phyloP scores from a whole-genome alignment of 2,888 invertebrate genomes.

The Esperia sulphurella region DNA sequence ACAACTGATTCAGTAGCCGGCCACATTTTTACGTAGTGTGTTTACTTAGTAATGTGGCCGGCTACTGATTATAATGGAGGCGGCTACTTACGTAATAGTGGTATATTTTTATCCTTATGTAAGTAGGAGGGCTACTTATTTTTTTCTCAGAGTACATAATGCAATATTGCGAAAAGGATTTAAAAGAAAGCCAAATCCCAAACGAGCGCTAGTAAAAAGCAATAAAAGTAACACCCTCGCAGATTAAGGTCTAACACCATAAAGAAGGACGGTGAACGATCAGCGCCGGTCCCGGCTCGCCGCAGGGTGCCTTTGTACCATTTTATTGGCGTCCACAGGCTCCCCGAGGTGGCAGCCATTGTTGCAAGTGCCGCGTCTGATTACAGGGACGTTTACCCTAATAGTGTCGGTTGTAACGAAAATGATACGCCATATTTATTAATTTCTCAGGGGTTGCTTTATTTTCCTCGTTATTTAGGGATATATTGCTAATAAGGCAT shows the following conservation, averaged over 20 bases:
- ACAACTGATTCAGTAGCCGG: too few relatives aligned
- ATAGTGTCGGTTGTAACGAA: slow-evolving; percentile 14
- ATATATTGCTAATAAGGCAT: too few relatives aligned
- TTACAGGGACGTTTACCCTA: slow-evolving; percentile 37
- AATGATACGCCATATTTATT: slow-evolving; percentile 54
- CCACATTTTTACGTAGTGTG: too few relatives aligned
- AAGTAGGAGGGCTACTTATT: too few relatives aligned
- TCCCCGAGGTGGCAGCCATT: slow-evolving; percentile 44
- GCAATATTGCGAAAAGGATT: slow-evolving; percentile 12
- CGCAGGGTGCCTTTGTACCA: slow-evolving; percentile 55
- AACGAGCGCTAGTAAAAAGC: slow-evolving; percentile 38
- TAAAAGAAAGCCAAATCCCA: slow-evolving; percentile 11
- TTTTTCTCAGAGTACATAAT: too few relatives aligned
- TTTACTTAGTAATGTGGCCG: too few relatives aligned
- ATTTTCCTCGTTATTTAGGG: too few relatives aligned
- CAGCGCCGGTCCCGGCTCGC: slow-evolving; percentile 22
- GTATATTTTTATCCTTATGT: too few relatives aligned
- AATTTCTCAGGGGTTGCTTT: slow-evolving; percentile 29
- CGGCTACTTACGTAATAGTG: too few relatives aligned
- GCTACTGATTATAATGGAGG: too few relatives aligned
- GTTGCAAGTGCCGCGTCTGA: slow-evolving; percentile 31
- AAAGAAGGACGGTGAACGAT: slow-evolving; percentile 33
- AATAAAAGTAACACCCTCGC: slow-evolving; percentile 54
- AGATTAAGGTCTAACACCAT: slow-evolving; percentile 60
- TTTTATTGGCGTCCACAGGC: slow-evolving; percentile 63